Conservation (phyloP, 2,888 invertebrate genomes). For the Anoplius nigerrimus region DNA sequence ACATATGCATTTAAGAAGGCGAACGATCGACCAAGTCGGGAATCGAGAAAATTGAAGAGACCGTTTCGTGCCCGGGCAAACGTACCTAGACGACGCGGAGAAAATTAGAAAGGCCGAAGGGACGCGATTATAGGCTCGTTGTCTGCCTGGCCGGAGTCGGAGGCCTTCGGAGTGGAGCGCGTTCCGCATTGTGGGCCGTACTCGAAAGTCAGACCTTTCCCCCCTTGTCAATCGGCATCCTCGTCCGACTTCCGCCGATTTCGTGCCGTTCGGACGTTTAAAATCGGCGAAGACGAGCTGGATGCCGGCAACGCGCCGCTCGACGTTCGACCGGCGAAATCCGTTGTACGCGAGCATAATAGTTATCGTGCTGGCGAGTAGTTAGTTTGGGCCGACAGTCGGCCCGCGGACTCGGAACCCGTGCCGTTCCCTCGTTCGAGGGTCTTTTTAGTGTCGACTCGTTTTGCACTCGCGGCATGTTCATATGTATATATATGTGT, state of each 20-base stretch:
- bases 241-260: background rate
- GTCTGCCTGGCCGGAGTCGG: background rate
- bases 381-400: conserved; percentile 24
- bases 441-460: conserved; percentile 17
- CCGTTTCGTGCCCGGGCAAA: conserved; percentile 23
- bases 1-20: no score
- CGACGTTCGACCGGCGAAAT: conserved; percentile 10
- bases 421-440: conserved; percentile 8
- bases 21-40: no score
- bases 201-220: background rate
- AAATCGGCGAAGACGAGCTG: background rate
- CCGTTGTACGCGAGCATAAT: conserved; percentile 13
- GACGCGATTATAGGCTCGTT: conserved; percentile 11
- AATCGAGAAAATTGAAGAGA: background rate
- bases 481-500: no score
- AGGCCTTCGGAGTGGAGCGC: no score
- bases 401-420: conserved; percentile 13
- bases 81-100: background rate
- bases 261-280: background rate
- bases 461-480: no score
- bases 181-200: no score
- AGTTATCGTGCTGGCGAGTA: conserved; percentile 26
- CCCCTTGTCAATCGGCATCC: background rate
- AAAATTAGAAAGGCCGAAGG: conserved; percentile 7
- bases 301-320: background rate